A percentile compares a stretch with the other conserved stretches of the same genome.
phyloP scores from a whole-genome alignment of 1,140 invertebrate genomes.

The Oscheius sp. region DNA sequence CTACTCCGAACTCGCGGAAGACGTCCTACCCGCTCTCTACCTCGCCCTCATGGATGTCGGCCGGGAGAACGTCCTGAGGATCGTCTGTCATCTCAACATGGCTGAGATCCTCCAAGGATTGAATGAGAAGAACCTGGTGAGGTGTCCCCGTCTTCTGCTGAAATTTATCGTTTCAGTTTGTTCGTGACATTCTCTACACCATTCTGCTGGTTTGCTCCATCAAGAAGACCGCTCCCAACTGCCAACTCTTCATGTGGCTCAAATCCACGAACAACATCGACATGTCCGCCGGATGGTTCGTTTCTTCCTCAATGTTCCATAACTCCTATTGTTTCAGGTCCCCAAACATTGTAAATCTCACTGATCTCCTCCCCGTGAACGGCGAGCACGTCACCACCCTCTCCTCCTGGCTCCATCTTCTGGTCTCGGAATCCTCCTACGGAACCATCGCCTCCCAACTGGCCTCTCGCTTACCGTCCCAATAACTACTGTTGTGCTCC shows the following conservation, averaged over 20 bases:
- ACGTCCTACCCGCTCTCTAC: neutral
- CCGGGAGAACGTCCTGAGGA: neutral
- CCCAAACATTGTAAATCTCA: neutral
- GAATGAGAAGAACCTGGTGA: constrained; percentile 19
- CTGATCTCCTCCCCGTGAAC: neutral
- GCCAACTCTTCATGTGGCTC: neutral
- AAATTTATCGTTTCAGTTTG: constrained; percentile 21
- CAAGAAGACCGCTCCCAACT: neutral
- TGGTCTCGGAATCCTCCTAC: neutral
- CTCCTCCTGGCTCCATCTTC: neutral
- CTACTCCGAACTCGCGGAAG: neutral
- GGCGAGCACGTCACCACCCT: neutral
- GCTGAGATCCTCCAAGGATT: neutral
- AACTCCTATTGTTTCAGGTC: neutral
- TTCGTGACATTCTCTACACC: constrained; percentile 24
- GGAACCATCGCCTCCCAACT: neutral
- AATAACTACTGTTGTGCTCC: too few relatives aligned
- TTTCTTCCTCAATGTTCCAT: neutral
- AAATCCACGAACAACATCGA: neutral
- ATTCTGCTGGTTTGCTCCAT: constrained; percentile 17
- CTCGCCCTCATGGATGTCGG: neutral
- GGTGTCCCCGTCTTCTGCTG: neutral
- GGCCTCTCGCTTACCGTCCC: neutral
- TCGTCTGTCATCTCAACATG: neutral
- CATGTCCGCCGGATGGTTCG: neutral